These are phyloP conservation scores for Epinephelus cyanopodus DNA, from an alignment of 2,113 vertebrate genomes.

Conservation along the genomic window DNA sequence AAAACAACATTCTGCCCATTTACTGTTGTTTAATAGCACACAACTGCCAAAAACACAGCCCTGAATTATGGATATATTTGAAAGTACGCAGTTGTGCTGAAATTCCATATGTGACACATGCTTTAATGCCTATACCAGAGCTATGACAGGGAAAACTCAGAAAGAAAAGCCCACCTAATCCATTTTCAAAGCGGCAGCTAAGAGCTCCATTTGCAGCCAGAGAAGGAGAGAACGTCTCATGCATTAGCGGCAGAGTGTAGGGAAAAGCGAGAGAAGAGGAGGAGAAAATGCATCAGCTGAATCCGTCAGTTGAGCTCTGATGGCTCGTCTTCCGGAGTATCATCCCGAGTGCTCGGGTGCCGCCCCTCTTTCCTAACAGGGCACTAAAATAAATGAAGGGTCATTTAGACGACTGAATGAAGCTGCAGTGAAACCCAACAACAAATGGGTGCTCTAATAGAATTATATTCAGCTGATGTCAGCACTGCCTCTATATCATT, in stretches of 20 bases:
- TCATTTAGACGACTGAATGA: constrained; percentile 74
- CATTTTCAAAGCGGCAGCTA: constrained; percentile 45
- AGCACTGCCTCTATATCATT: constrained; percentile 75
- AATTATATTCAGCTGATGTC: constrained; percentile 81
- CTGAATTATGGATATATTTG: constrained; percentile 18
- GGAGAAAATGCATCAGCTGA: constrained; percentile 57
- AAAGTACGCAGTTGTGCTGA: neutral
- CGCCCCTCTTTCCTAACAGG: constrained; percentile 61
- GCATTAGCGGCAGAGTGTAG: constrained; percentile 63
- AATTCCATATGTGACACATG: constrained; percentile 7
- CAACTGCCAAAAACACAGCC: neutral
- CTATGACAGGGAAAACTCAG: neutral
- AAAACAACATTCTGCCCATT: neutral
- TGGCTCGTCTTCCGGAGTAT: constrained; percentile 56
- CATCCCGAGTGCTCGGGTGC: constrained; percentile 65
- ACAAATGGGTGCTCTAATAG: constrained; percentile 75
- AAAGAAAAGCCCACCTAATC: constrained; percentile 27
- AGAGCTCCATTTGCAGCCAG: constrained; percentile 64
- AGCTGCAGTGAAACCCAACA: constrained; percentile 71
- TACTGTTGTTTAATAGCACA: constrained; percentile 11
- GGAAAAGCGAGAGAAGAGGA: constrained; percentile 29
- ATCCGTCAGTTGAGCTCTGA: constrained; percentile 59
- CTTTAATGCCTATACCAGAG: constrained; percentile 8
- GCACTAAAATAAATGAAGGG: constrained; percentile 78
- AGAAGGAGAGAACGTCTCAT: constrained; percentile 33